A percentile compares a stretch with the other conserved stretches of the same genome.
Evolutionary conservation across 2,113 vertebrate species (phyloP).

Genomic region (Atherinomorus stipes): DNA sequence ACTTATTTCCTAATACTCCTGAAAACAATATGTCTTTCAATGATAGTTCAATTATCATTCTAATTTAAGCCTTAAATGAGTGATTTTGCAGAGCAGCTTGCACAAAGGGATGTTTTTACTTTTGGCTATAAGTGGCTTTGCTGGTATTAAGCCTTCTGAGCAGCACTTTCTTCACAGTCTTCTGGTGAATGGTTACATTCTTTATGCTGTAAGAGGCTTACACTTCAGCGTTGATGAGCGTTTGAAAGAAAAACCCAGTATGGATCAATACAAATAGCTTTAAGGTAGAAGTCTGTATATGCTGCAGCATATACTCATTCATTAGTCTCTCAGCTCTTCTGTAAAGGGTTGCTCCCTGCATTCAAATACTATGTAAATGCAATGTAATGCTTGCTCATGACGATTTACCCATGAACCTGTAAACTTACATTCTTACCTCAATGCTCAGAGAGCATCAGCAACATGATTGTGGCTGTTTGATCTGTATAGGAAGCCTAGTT

Average conservation of each 20-base stretch:
- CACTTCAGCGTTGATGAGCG: constrained; percentile 32
- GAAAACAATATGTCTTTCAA: background rate
- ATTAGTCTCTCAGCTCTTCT: constrained; percentile 13
- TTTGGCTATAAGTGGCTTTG: constrained; percentile 4
- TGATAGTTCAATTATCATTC: background rate
- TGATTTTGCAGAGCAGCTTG: background rate
- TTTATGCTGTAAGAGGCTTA: constrained; percentile 36
- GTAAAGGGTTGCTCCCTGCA: constrained; percentile 21
- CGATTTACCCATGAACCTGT: background rate
- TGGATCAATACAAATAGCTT: constrained; percentile 62
- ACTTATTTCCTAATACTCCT: background rate
- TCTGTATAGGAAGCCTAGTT: constrained; percentile 4
- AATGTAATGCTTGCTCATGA: constrained; percentile 12
- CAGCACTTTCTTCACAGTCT: constrained; percentile 14
- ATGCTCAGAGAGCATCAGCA: constrained; percentile 1
- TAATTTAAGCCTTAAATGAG: background rate
- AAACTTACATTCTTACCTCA: background rate
- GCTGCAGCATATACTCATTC: constrained; percentile 27
- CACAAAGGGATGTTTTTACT: constrained; percentile 11
- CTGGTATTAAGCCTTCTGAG: constrained; percentile 12
- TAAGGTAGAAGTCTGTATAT: constrained; percentile 26
- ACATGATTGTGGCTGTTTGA: background rate
- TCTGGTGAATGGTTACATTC: constrained; percentile 18
- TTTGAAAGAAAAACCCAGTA: constrained; percentile 34
- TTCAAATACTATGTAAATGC: constrained; percentile 29